These are phyloP conservation scores for Germaria angustata DNA, from an alignment of 2,888 invertebrate genomes.

Conservation along the genomic window DNA sequence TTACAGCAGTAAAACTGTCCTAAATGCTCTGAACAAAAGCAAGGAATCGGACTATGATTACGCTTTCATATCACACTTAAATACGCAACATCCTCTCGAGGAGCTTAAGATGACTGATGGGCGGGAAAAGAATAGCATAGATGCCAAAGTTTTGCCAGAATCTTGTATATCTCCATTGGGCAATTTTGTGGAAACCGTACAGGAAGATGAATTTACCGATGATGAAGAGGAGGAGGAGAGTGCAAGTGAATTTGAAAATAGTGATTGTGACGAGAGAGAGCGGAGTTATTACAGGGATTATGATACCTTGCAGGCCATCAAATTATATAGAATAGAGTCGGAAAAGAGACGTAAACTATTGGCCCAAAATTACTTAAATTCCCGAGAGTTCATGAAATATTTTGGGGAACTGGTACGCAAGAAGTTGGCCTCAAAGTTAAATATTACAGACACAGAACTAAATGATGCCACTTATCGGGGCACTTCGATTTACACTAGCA, in stretches of 20 bases:
- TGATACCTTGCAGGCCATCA: constrained; percentile 71
- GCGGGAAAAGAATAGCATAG: constrained; percentile 57
- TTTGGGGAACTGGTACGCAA: constrained; percentile 84
- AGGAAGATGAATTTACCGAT: constrained; percentile 71
- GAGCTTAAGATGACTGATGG: constrained; percentile 71
- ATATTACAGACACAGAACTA: constrained; percentile 82
- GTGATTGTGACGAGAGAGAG: constrained; percentile 33
- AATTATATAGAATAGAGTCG: constrained; percentile 69
- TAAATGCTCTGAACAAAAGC: constrained; percentile 37
- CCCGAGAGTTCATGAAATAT: constrained; percentile 85
- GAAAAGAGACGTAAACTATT: constrained; percentile 70
- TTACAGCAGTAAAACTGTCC: constrained; percentile 55
- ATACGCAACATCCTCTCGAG: constrained; percentile 82
- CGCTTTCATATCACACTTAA: constrained; percentile 83
- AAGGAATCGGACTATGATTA: constrained; percentile 80
- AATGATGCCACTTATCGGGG: constrained; percentile 83
- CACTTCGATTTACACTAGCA: constrained; percentile 84
- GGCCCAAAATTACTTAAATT: constrained; percentile 81
- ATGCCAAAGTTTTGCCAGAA: constrained; percentile 75
- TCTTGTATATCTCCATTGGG: constrained; percentile 74
- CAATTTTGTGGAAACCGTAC: constrained; percentile 72
- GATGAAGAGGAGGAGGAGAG: constrained; percentile 68
- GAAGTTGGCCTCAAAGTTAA: constrained; percentile 82
- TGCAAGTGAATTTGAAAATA: constrained; percentile 65
- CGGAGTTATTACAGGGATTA: constrained; percentile 67